Evolutionary conservation across 2,113 vertebrate species (phyloP).

Genomic region (Pongo abelii): DNA sequence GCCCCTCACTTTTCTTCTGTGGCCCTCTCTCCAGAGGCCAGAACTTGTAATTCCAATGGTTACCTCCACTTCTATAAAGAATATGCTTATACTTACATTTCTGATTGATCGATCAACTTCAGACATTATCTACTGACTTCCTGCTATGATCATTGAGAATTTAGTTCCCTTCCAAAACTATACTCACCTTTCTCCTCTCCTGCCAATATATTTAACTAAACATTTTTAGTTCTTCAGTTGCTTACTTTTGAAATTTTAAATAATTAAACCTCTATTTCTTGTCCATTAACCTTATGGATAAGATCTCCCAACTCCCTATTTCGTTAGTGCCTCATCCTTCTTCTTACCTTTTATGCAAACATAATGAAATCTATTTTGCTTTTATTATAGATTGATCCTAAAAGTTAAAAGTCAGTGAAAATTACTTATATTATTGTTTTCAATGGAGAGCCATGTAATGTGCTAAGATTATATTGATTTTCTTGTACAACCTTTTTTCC

Average conservation of each 20-base stretch:
- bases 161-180: not conserved
- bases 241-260: not conserved
- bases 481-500: not conserved
- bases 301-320: not conserved
- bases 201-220: not conserved
- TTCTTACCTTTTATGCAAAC: not conserved
- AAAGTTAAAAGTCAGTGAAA: slow-evolving; percentile 24
- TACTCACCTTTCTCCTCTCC: not conserved
- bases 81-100: not conserved
- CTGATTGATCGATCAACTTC: not conserved
- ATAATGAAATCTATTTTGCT: not conserved
- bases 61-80: not conserved
- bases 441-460: not conserved
- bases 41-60: not conserved
- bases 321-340: not conserved
- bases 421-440: slow-evolving; percentile 4
- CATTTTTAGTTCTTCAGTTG: not conserved
- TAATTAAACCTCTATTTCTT: not conserved
- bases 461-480: not conserved
- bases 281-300: not conserved
- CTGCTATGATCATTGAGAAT: not conserved
- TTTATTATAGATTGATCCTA: not conserved
- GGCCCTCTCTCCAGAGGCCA: not conserved
- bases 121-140: not conserved
- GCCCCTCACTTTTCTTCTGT: not conserved